Conservation (phyloP, 1,140 invertebrate species). For the Drosophila nannoptera region DNA sequence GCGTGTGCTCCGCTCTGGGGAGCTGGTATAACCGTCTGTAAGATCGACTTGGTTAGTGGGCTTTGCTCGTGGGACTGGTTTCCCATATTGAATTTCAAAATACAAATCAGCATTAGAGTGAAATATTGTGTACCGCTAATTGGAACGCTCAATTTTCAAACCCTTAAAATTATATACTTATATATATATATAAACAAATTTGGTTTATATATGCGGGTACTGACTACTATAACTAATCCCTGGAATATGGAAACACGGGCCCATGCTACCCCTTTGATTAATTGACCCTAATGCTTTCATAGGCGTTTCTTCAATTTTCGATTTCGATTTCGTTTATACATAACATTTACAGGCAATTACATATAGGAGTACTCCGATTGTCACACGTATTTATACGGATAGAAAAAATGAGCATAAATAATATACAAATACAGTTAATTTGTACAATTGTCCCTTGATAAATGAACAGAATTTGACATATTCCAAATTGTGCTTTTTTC, state of each 20-base stretch:
- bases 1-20: conserved; percentile 87
- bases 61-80: background rate
- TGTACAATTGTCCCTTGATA: too few species aligned
- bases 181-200: conserved; percentile 8
- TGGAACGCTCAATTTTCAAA: too few species aligned
- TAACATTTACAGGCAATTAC: conserved; percentile 20
- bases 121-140: too few species aligned
- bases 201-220: conserved; percentile 71
- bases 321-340: conserved; percentile 13
- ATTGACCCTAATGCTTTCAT: conserved; percentile 84
- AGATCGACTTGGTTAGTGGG: conserved; percentile 7
- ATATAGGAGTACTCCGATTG: conserved; percentile 2
- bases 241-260: conserved; percentile 81
- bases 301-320: conserved; percentile 80
- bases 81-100: too few species aligned
- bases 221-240: conserved; percentile 82
- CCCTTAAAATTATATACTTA: background rate
- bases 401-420: background rate
- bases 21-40: conserved; percentile 90
- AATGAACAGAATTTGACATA: too few species aligned
- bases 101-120: too few species aligned
- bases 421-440: background rate
- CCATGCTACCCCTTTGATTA: conserved; percentile 80
- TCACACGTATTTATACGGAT: conserved; percentile 8
- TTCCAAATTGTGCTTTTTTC: too few species aligned